phyloP scores from a whole-genome alignment of 2,113 vertebrate species.

The Chloebia gouldiae region DNA sequence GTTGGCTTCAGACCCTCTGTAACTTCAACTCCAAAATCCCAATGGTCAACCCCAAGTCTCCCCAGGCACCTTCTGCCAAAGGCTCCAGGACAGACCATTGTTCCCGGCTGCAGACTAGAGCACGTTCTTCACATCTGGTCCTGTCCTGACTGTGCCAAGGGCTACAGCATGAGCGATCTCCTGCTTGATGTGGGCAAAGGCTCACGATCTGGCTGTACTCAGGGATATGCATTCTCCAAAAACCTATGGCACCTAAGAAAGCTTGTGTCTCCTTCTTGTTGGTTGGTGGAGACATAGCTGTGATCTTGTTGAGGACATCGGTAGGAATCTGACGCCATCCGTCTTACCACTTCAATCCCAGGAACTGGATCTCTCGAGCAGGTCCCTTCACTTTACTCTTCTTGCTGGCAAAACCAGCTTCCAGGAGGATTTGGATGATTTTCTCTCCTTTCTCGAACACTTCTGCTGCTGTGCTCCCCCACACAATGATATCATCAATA shows the following conservation, averaged over 20 bases:
- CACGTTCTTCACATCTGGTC: not conserved
- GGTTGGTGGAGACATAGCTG: not conserved
- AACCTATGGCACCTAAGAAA: not conserved
- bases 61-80: not conserved
- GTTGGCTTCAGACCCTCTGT: not conserved
- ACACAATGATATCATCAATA: not conserved
- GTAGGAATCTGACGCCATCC: accelerated
- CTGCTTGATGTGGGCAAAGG: not conserved
- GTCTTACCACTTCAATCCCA: not conserved
- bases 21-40: not conserved
- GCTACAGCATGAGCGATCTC: accelerated
- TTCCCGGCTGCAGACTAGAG: not conserved
- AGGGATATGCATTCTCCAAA: not conserved
- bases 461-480: not conserved
- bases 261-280: not conserved
- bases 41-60: accelerated
- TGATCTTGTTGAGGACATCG: not conserved
- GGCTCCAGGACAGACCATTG: not conserved
- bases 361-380: not conserved
- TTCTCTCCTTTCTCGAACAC: not conserved
- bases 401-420: not conserved
- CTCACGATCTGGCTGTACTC: not conserved
- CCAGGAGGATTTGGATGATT: not conserved
- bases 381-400: not conserved
- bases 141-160: not conserved